phyloP scores from a whole-genome alignment of 2,888 invertebrate species.

The Psylliodes chrysocephalus region DNA sequence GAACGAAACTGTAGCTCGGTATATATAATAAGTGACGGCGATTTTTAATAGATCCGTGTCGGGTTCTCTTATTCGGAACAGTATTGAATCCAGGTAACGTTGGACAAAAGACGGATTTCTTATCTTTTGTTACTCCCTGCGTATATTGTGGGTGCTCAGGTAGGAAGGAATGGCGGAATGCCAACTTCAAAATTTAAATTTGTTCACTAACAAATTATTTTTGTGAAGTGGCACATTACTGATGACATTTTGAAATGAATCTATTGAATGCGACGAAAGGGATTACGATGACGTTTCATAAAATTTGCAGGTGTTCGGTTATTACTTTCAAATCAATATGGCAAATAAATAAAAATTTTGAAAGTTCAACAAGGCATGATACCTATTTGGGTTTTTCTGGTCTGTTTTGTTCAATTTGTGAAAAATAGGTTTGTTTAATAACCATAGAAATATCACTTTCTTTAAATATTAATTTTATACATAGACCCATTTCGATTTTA shows the following conservation, averaged over 20 bases:
- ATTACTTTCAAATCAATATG: not conserved
- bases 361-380: not conserved
- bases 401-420: too few species aligned
- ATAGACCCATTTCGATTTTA: too few species aligned
- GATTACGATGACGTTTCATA: not conserved
- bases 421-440: too few species aligned
- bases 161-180: conserved; percentile 55
- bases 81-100: conserved; percentile 61
- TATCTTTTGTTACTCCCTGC: conserved; percentile 59
- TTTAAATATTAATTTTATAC: too few species aligned
- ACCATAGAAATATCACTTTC: too few species aligned
- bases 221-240: conserved; percentile 5
- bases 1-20: conserved; percentile 51
- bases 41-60: conserved; percentile 59
- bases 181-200: conserved; percentile 26
- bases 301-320: conserved; percentile 1
- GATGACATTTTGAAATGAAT: conserved; percentile 13
- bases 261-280: not conserved
- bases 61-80: conserved; percentile 51
- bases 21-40: conserved; percentile 52
- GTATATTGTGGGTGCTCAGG: conserved; percentile 62
- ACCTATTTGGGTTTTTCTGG: too few species aligned
- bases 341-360: not conserved
- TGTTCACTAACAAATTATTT: conserved; percentile 28
- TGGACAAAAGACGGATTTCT: conserved; percentile 61